Evolutionary conservation across 2,888 invertebrate genomes (phyloP).

Genomic region (Aphelenchoides bicaudatus): DNA sequence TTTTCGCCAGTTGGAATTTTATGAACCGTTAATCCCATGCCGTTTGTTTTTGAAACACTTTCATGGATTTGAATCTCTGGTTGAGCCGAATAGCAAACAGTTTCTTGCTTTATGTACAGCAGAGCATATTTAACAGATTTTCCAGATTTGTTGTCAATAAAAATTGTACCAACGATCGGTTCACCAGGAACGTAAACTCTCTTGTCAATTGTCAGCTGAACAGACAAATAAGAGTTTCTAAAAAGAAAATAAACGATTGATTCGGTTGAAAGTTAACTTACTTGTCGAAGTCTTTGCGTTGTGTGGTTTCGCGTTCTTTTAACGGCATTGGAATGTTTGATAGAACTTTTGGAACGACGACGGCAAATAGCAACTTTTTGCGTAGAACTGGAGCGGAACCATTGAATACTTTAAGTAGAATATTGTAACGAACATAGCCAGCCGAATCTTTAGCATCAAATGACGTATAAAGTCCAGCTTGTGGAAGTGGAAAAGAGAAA

Average conservation of each 20-base stretch:
- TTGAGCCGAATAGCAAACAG: constrained; percentile 26
- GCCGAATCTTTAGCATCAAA: constrained; percentile 32
- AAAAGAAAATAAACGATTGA: constrained; percentile 20
- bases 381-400: constrained; percentile 21
- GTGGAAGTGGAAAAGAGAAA: constrained; percentile 29
- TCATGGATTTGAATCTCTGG: constrained; percentile 30
- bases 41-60: constrained; percentile 27
- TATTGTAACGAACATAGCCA: constrained; percentile 32
- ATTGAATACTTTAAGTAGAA: constrained; percentile 29
- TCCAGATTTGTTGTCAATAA: constrained; percentile 29
- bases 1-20: constrained; percentile 22
- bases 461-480: constrained; percentile 29
- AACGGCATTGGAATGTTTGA: neutral
- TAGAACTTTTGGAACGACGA: constrained; percentile 24
- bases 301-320: neutral
- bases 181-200: constrained; percentile 31
- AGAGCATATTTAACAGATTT: constrained; percentile 29
- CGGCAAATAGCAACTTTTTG: constrained; percentile 31
- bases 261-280: constrained; percentile 21
- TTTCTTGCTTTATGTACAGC: constrained; percentile 27
- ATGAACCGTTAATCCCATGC: constrained; percentile 27
- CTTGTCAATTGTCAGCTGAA: constrained; percentile 22
- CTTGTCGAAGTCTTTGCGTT: too few relatives aligned
- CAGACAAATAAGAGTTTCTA: neutral
- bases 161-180: constrained; percentile 26